Percentiles rank a stretch among this genome's conserved stretches.
Evolutionary conservation across 1,140 invertebrate genomes (phyloP).

Genomic region (Pogonus chalceus): DNA sequence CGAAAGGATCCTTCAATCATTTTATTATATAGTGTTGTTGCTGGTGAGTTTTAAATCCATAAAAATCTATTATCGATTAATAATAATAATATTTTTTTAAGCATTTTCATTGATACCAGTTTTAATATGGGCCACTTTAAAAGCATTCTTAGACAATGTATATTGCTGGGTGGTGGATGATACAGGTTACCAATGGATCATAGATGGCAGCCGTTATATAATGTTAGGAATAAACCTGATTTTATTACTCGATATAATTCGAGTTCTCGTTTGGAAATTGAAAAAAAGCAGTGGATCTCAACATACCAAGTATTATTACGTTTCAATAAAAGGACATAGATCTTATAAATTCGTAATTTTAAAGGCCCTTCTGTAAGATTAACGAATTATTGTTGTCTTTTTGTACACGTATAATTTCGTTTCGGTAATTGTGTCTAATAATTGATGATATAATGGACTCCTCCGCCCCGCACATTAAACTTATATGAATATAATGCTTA

Average conservation of each 20-base stretch:
- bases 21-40: conserved; percentile 35
- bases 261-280: conserved; percentile 42
- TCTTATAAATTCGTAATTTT: background rate
- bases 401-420: too few relatives aligned
- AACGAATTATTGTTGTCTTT: too few relatives aligned
- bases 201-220: conserved; percentile 41
- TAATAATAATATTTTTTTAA: conserved; percentile 23
- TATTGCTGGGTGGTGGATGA: conserved; percentile 46
- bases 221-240: conserved; percentile 41
- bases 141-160: conserved; percentile 34
- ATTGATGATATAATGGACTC: too few relatives aligned
- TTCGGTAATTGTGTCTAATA: too few relatives aligned
- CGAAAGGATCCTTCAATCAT: conserved; percentile 35
- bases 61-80: conserved; percentile 7
- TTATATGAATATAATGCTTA: too few relatives aligned
- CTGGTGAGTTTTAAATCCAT: conserved; percentile 23
- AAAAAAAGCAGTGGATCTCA: conserved; percentile 37
- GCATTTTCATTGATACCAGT: conserved; percentile 38
- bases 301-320: conserved; percentile 21
- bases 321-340: background rate
- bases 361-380: conserved; percentile 5
- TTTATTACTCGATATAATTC: conserved; percentile 41
- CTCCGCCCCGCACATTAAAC: too few relatives aligned
- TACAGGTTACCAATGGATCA: conserved; percentile 40
- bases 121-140: conserved; percentile 38